phyloP scores from a whole-genome alignment of 2,888 invertebrate genomes.

The Rhagium mordax region DNA sequence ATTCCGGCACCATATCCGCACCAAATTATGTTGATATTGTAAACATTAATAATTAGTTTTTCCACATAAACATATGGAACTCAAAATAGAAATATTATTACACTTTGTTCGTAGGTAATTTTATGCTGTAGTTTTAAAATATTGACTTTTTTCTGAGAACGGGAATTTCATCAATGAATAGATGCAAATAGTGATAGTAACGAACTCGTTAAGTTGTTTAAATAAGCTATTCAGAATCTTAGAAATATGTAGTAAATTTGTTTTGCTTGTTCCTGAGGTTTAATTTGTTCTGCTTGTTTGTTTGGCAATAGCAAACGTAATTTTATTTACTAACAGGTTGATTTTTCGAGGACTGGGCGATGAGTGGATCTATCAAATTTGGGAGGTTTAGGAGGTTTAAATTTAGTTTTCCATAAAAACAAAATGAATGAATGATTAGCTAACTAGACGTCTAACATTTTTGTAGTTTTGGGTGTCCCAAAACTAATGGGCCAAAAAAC shows the following conservation, averaged over 20 bases:
- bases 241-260: background rate
- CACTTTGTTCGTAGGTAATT: background rate
- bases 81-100: background rate
- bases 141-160: background rate
- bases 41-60: conserved; percentile 8
- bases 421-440: no score
- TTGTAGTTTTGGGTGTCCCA: no score
- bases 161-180: background rate
- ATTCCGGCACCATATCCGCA: background rate
- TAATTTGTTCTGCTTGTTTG: background rate
- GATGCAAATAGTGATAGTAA: background rate
- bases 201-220: background rate
- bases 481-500: no score
- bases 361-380: no score
- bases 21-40: conserved; percentile 8
- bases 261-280: background rate
- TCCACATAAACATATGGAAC: background rate
- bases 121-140: background rate
- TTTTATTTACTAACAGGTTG: no score
- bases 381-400: no score
- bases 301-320: no score
- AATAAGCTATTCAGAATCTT: background rate
- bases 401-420: no score
- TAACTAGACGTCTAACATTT: no score
- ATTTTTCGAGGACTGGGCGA: no score